Evolutionary conservation across 2,888 invertebrate species (phyloP).

Genomic region (Andrena flavipes): DNA sequence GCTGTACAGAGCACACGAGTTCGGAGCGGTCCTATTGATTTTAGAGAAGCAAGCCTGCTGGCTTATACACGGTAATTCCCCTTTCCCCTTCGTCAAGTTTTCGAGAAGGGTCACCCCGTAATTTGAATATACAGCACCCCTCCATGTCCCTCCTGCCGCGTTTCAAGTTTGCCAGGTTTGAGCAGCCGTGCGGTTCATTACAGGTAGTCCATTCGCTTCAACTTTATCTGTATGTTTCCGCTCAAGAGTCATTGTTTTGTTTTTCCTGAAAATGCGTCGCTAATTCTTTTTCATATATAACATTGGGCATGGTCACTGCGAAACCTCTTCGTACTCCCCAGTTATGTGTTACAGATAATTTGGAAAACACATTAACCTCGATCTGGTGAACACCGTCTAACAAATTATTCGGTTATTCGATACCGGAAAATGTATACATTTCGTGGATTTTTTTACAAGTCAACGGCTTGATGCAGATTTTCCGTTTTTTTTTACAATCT

Average conservation of each 20-base stretch:
- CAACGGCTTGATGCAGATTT: too few species aligned
- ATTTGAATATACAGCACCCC: constrained; percentile 70
- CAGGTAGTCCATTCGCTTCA: constrained; percentile 15
- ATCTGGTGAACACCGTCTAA: background rate
- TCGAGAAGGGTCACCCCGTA: constrained; percentile 67
- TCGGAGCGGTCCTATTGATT: constrained; percentile 67
- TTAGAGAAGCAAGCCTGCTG: constrained; percentile 63
- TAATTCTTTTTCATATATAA: too few species aligned
- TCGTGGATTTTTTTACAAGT: too few species aligned
- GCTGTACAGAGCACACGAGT: constrained; percentile 25
- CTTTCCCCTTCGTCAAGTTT: constrained; percentile 64
- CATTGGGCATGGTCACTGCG: too few species aligned
- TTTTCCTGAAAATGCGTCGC: background rate
- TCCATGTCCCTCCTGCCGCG: constrained; percentile 42
- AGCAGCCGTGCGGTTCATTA: constrained; percentile 17
- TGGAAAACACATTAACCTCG: background rate
- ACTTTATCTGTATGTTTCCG: background rate
- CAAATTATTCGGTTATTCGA: background rate
- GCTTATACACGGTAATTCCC: constrained; percentile 59
- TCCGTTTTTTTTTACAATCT: too few species aligned
- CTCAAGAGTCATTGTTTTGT: background rate
- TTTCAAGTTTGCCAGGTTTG: constrained; percentile 63
- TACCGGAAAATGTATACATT: too few species aligned
- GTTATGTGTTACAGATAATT: background rate
- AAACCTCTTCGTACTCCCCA: background rate